phyloP scores from a whole-genome alignment of 53 echinoderm and acorn worm genomes.

The Echinometra lucunter region DNA sequence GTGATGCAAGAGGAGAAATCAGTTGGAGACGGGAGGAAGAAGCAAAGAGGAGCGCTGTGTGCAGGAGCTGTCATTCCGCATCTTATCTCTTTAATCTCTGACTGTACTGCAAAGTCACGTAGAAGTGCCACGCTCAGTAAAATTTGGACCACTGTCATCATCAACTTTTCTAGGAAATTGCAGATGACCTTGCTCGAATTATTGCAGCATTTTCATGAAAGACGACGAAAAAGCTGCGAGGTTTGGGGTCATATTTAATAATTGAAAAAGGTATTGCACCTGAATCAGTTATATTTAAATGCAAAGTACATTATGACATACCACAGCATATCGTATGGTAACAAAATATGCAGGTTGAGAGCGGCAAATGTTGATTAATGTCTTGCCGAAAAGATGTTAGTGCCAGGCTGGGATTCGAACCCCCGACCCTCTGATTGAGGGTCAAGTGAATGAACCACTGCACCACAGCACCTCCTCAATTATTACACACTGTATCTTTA shows the following conservation, averaged over 20 bases:
- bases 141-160: background rate
- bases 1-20: background rate
- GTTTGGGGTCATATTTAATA: background rate
- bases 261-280: too few species aligned
- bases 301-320: background rate
- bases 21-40: background rate
- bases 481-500: too few species aligned
- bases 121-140: background rate
- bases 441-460: too few species aligned
- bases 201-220: background rate
- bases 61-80: background rate
- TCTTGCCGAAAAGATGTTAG: too few species aligned
- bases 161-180: constrained; percentile 40
- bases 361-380: too few species aligned
- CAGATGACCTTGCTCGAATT: constrained; percentile 4
- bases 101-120: background rate
- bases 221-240: background rate
- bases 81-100: constrained; percentile 44
- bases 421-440: too few species aligned
- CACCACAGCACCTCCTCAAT: too few species aligned
- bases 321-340: too few species aligned
- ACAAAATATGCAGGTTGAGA: too few species aligned
- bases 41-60: background rate
- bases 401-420: too few species aligned
- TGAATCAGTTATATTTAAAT: background rate